Percentiles rank a stretch among this genome's conserved stretches.
Evolutionary conservation across 1,140 invertebrate genomes (phyloP).

Genomic region (Brachystomella parvula): DNA sequence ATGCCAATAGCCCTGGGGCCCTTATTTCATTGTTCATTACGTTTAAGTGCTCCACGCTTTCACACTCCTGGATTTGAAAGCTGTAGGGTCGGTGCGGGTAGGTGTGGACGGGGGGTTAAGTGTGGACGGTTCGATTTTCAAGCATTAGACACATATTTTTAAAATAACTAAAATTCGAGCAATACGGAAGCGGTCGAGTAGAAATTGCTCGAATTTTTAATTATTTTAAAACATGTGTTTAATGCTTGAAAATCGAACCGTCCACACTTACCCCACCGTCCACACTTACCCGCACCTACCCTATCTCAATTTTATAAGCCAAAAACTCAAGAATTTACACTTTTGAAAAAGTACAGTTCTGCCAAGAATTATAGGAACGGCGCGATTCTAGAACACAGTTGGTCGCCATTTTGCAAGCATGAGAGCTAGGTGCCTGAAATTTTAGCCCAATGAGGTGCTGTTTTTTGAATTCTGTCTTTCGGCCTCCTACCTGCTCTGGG

Average conservation of each 20-base stretch:
- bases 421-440: too few relatives aligned
- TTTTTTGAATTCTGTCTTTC: not conserved
- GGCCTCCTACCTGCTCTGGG: not conserved
- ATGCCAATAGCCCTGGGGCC: not conserved
- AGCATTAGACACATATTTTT: not conserved
- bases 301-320: too few relatives aligned
- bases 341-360: too few relatives aligned
- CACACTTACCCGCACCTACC: too few relatives aligned
- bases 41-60: constrained; percentile 8
- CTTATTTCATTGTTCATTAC: constrained; percentile 17
- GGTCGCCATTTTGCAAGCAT: too few relatives aligned
- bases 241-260: not conserved
- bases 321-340: not conserved
- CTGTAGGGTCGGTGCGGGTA: not conserved
- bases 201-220: not conserved
- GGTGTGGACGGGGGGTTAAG: not conserved
- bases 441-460: not conserved
- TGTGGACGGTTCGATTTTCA: not conserved
- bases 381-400: too few relatives aligned
- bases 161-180: not conserved
- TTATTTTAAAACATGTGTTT: not conserved
- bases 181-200: not conserved
- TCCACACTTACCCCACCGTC: too few relatives aligned
- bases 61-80: not conserved
- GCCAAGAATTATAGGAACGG: too few relatives aligned